Evolutionary conservation across 2,797 vertebrate species (phyloP).

Genomic region (Muraenolepis orangiensis): DNA sequence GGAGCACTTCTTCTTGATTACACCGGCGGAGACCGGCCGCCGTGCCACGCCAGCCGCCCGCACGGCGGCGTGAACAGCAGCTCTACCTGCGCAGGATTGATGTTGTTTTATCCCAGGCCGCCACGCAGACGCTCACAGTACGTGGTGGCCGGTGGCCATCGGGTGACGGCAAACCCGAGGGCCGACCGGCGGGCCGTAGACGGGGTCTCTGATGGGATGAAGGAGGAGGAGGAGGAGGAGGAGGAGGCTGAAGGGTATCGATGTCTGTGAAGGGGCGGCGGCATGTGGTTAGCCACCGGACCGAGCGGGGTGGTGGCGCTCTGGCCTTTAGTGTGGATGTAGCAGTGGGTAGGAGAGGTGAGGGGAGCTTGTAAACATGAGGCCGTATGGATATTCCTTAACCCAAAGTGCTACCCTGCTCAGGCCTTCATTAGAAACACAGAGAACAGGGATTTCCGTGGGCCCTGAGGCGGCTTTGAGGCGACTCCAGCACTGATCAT

Average conservation of each 20-base stretch:
- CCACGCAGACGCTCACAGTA: not conserved
- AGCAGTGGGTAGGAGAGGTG: constrained; percentile 41
- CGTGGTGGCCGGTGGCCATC: constrained; percentile 3
- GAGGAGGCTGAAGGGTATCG: constrained; percentile 56
- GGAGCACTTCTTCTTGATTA: constrained; percentile 1
- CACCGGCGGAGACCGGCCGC: constrained; percentile 28
- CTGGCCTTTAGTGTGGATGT: constrained; percentile 35
- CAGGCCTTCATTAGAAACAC: constrained; percentile 5
- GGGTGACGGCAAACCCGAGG: constrained; percentile 40
- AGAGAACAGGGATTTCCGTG: constrained; percentile 6
- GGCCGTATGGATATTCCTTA: constrained; percentile 23
- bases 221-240: constrained; percentile 37
- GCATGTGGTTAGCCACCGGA: constrained; percentile 41
- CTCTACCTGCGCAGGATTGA: not conserved
- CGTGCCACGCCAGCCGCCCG: not conserved
- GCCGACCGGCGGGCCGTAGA: constrained; percentile 46
- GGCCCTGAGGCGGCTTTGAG: constrained; percentile 8
- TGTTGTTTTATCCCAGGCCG: not conserved
- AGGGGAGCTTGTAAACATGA: constrained; percentile 32
- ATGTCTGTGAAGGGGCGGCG: constrained; percentile 42
- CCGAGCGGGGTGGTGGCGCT: constrained; percentile 32
- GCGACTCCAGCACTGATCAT: not conserved
- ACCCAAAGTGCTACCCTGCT: constrained; percentile 27
- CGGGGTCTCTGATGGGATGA: constrained; percentile 56
- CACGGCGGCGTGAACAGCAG: not conserved